Evolutionary conservation across 2,113 vertebrate genomes (phyloP).

Genomic region (Phodopus roborovskii): DNA sequence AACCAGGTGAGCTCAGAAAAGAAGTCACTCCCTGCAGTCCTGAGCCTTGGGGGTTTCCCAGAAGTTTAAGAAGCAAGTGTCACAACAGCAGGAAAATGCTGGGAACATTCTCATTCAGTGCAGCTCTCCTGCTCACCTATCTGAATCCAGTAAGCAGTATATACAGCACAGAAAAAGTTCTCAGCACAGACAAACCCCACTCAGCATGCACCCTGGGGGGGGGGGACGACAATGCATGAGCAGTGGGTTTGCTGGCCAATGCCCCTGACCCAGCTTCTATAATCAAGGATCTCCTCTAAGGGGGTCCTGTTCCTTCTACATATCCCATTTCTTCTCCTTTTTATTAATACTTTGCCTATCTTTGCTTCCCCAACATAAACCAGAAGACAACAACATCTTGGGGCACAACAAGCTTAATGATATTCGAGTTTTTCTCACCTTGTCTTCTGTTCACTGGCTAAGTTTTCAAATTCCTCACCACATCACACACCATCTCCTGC

Average conservation of each 20-base stretch:
- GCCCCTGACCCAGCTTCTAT: neutral
- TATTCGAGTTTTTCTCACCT: neutral
- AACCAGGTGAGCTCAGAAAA: slow-evolving; percentile 20
- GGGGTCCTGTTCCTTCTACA: neutral
- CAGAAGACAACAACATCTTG: neutral
- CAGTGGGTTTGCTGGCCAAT: neutral
- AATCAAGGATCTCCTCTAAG: neutral
- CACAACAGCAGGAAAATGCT: neutral
- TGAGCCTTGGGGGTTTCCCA: neutral
- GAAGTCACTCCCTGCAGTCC: neutral
- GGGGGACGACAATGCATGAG: neutral
- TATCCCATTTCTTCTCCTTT: neutral
- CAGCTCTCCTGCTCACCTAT: neutral
- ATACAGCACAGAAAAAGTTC: neutral
- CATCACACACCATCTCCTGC: neutral
- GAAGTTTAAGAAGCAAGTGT: slow-evolving; percentile 16
- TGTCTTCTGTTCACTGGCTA: neutral
- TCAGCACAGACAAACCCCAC: slow-evolving; percentile 19
- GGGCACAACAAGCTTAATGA: neutral
- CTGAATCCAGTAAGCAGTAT: neutral
- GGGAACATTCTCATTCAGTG: neutral
- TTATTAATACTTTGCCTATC: neutral
- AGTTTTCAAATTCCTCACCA: neutral
- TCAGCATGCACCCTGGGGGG: neutral
- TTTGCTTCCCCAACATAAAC: neutral